phyloP scores from a whole-genome alignment of 2,113 vertebrate genomes.

The Tringa solitaria region DNA sequence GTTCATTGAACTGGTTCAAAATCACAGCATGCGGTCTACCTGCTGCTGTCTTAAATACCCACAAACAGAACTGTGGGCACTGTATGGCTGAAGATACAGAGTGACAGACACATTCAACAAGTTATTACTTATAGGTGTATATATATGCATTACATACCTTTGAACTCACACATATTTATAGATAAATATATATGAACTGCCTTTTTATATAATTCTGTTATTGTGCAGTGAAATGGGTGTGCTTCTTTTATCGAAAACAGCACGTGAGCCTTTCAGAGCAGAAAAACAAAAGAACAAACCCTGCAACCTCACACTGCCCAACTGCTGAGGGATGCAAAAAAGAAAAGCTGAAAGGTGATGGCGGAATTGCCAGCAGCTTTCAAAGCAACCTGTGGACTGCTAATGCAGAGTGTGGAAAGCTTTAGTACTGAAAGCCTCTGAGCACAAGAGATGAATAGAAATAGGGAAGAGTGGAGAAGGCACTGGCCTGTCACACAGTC shows the following conservation, averaged over 20 bases:
- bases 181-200: neutral
- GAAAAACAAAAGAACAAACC: neutral
- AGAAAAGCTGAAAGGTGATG: neutral
- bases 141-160: neutral
- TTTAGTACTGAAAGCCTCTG: neutral
- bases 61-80: neutral
- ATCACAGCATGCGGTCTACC: neutral
- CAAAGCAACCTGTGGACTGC: neutral
- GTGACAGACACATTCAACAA: neutral
- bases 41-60: neutral
- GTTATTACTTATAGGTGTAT: neutral
- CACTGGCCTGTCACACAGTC: neutral
- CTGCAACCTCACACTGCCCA: neutral
- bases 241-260: neutral
- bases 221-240: neutral
- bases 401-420: neutral
- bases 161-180: neutral
- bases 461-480: neutral
- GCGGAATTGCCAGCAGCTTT: neutral
- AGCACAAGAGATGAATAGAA: neutral
- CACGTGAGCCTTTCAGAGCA: neutral
- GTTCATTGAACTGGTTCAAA: neutral
- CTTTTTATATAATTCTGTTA: neutral
- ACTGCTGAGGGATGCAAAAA: neutral
- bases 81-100: neutral